phyloP scores from a whole-genome alignment of 2,888 invertebrate genomes.

The Yponomeuta sedellus region DNA sequence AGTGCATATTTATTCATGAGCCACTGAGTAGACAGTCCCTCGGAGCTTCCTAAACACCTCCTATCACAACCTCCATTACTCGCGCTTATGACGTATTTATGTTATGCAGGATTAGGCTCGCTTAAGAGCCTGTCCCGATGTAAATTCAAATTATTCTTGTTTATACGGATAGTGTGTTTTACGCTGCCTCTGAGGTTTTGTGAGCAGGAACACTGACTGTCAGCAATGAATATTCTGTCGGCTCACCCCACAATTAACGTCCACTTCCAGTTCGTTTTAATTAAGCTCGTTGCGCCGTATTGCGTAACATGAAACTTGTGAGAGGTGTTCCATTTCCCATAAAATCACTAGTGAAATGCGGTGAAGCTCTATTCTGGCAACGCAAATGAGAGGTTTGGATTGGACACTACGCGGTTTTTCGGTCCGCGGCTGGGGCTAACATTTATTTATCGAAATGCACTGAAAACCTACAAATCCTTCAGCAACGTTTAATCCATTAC shows the following conservation, averaged over 20 bases:
- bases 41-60: slow-evolving; percentile 42
- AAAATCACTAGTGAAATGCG: background rate
- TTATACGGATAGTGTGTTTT: slow-evolving; percentile 7
- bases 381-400: background rate
- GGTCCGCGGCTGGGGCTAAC: background rate
- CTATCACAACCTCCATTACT: slow-evolving; percentile 38
- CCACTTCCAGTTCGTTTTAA: background rate
- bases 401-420: background rate
- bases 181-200: slow-evolving; percentile 2
- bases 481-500: background rate
- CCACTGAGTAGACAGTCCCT: slow-evolving; percentile 29
- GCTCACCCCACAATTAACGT: background rate
- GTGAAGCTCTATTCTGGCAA: background rate
- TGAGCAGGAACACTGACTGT: background rate
- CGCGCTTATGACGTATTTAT: slow-evolving; percentile 43
- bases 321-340: background rate
- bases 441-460: background rate
- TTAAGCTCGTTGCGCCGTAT: background rate
- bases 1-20: slow-evolving; percentile 45
- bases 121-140: slow-evolving; percentile 15
- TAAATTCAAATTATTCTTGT: slow-evolving; percentile 31
- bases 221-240: background rate
- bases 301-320: background rate
- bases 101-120: slow-evolving; percentile 35
- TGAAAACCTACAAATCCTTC: background rate